Evolutionary conservation across 2,113 vertebrate genomes (phyloP).

Genomic region (Zapornia atra): DNA sequence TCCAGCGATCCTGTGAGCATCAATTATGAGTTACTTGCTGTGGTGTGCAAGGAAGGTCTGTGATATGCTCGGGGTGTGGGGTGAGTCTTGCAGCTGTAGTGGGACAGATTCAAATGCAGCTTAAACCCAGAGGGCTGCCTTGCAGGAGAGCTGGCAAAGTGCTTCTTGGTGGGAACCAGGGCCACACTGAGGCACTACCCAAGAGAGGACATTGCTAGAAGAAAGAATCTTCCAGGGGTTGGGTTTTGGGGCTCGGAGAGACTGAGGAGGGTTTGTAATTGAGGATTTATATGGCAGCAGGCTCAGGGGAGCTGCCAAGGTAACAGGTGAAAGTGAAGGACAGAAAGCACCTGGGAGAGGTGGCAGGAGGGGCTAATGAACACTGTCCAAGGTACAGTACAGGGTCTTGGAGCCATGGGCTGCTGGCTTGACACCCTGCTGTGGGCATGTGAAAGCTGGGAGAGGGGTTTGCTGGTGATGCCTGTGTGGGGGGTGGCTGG

Average conservation of each 20-base stretch:
- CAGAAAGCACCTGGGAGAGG: neutral
- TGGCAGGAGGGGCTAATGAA: neutral
- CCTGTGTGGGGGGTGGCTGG: neutral
- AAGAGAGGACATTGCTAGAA: neutral
- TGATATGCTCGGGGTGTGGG: neutral
- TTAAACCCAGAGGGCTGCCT: neutral
- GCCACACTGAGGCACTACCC: fast-evolving
- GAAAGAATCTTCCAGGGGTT: neutral
- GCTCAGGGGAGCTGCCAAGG: neutral
- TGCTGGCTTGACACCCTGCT: neutral
- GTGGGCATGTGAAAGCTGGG: neutral
- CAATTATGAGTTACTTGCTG: fast-evolving
- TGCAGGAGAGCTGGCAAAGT: fast-evolving
- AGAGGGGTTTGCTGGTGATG: neutral
- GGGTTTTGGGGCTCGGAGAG: neutral
- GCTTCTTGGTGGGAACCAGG: fast-evolving
- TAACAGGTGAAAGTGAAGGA: neutral
- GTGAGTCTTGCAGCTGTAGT: fast-evolving
- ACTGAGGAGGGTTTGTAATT: fast-evolving
- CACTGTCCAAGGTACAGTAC: neutral
- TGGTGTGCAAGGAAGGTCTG: neutral
- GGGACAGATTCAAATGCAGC: fast-evolving
- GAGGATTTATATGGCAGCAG: neutral
- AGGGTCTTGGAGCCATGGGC: neutral
- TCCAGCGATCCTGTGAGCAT: neutral